Evolutionary conservation across 2,888 invertebrate species (phyloP).

Genomic region (Phytoseiulus persimilis): DNA sequence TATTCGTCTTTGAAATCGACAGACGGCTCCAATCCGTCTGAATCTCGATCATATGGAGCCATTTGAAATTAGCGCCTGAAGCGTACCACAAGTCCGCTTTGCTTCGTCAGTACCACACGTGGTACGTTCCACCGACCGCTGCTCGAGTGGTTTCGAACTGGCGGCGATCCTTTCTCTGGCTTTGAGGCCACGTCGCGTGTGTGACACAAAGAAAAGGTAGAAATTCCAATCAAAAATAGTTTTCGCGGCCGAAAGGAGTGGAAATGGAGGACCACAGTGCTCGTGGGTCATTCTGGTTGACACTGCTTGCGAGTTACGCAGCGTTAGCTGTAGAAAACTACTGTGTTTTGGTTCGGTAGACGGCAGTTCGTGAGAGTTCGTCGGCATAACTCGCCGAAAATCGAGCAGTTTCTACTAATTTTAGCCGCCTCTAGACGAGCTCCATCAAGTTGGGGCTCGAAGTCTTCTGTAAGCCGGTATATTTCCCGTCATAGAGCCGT

Average conservation of each 20-base stretch:
- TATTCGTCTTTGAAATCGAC: background rate
- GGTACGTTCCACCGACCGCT: background rate
- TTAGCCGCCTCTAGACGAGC: too few relatives aligned
- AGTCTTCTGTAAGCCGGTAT: too few relatives aligned
- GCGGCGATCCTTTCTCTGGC: slow-evolving; percentile 30
- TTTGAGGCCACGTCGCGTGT: slow-evolving; percentile 28
- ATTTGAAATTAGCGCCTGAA: background rate
- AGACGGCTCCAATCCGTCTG: background rate
- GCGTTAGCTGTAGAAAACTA: too few relatives aligned
- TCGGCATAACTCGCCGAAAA: too few relatives aligned
- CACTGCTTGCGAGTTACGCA: too few relatives aligned
- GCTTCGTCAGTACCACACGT: background rate
- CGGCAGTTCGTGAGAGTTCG: too few relatives aligned
- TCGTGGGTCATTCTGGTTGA: too few relatives aligned
- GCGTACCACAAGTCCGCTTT: too few relatives aligned
- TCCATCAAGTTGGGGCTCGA: too few relatives aligned
- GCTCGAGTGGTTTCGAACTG: slow-evolving; percentile 24
- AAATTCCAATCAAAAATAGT: background rate
- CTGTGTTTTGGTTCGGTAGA: too few relatives aligned
- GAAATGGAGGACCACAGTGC: background rate
- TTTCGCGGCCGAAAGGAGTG: background rate
- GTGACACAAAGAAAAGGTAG: slow-evolving; percentile 19
- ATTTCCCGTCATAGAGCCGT: too few relatives aligned
- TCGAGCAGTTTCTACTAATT: too few relatives aligned
- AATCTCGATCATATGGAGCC: background rate